A percentile compares a stretch with the other conserved stretches of the same genome.
Conservation (phyloP, 2,888 invertebrate species). For the Idaea dimidiata region DNA sequence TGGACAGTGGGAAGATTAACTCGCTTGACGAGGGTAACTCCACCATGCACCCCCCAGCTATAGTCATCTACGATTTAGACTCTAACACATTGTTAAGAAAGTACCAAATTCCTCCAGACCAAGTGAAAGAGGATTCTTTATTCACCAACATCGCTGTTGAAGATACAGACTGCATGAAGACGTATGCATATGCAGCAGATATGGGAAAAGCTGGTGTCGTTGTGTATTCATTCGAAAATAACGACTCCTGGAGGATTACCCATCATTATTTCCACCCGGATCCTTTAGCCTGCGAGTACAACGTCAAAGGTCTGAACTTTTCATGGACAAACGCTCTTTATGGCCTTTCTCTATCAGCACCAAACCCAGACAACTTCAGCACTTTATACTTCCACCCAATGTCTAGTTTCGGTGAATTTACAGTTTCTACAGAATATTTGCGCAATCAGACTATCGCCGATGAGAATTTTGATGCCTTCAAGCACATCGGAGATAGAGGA, state of each 20-base stretch:
- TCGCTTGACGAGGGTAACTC: slow-evolving; percentile 69
- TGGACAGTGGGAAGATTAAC: slow-evolving; percentile 87
- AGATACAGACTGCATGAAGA: slow-evolving; percentile 86
- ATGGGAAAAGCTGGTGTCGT: slow-evolving; percentile 85
- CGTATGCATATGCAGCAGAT: slow-evolving; percentile 87
- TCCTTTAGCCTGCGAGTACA: slow-evolving; percentile 86
- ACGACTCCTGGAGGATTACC: slow-evolving; percentile 87
- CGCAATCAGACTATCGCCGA: slow-evolving; percentile 80
- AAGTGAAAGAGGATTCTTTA: slow-evolving; percentile 83
- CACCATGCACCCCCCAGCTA: slow-evolving; percentile 80
- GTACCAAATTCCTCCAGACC: slow-evolving; percentile 83
- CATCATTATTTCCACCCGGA: slow-evolving; percentile 87
- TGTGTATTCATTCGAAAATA: slow-evolving; percentile 87
- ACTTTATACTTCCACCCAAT: slow-evolving; percentile 90
- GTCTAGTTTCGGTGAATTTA: slow-evolving; percentile 88
- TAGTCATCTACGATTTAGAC: slow-evolving; percentile 87
- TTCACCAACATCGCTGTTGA: slow-evolving; percentile 90
- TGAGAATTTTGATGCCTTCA: slow-evolving; percentile 83
- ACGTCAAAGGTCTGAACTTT: slow-evolving; percentile 85
- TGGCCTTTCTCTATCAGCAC: slow-evolving; percentile 85
- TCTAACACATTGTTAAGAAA: slow-evolving; percentile 86
- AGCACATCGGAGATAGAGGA: slow-evolving; percentile 85
- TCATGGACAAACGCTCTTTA: slow-evolving; percentile 90
- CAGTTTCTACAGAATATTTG: slow-evolving; percentile 85
- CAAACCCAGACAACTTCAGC: slow-evolving; percentile 83